Base-by-base conservation (phyloP, 2,888 invertebrate species). In the Calephelis perditalis region DNA sequence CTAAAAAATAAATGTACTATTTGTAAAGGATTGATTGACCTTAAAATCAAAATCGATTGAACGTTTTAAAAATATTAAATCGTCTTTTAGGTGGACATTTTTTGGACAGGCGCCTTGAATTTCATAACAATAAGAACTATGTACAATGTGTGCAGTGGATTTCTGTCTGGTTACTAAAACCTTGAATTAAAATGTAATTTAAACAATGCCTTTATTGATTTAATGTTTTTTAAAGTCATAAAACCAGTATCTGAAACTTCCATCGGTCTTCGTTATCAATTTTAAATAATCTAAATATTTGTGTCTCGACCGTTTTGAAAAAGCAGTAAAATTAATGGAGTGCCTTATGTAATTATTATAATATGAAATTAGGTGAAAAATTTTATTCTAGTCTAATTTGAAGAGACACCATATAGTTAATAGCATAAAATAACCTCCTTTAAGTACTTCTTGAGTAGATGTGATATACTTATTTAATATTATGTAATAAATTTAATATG, bases 321-420 rank as follows among this genome's bases (percentile, higher is more conserved):
- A 82, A 84, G 74, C 85, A 82, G 85, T 85, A 81, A 87, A 86
- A 86, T 86, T 85, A 87, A 86, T 81, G 89, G 91, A 91, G 91
- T 91, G 91, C 91, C 91, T 91, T 91, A 91, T 86, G 86, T 91
- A 90, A 84, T 81, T 85, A 87, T 82, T 89, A 88, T 84, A 76
- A 86, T 86, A 89, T 87, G 84, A 86, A 85, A 84, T 84, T 90
- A 91, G 90, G 81, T 79, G 85, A 75, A 86, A 82, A 89, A 85
- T 84, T 86, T 87, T 90, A 90, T 85, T 86, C 79, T 90, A 90
- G 90, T 84, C 86, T 90, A 88, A 90, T 89, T 89, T 81, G 83
- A 89, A 77, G 82, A 84, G 86, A 90, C 90, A 90, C 88, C 90
- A 90, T 82, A 81, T 84, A 82, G 81, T 84, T 84, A 82, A 85